A percentile compares a stretch with the other conserved stretches of the same genome.
phyloP scores from a whole-genome alignment of 2,113 vertebrate genomes.

The Rhizomys pruinosus region DNA sequence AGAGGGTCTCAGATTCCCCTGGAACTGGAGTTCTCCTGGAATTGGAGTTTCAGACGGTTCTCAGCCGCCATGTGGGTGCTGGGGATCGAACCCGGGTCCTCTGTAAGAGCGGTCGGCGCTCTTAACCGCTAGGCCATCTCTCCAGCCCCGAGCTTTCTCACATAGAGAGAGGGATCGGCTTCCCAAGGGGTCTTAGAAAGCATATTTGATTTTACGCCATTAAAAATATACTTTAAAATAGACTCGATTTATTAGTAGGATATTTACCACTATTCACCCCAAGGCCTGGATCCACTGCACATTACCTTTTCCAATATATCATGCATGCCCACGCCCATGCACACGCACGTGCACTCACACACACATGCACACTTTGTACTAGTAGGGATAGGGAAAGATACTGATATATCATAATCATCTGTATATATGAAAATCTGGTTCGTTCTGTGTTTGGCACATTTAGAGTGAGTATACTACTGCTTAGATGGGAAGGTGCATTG shows the following conservation, averaged over 20 bases:
- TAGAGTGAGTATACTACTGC: slow-evolving; percentile 1
- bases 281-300: not conserved
- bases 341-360: not conserved
- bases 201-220: slow-evolving; percentile 40
- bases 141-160: no score
- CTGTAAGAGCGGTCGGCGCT: no score
- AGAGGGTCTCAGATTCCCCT: no score
- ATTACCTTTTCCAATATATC: not conserved
- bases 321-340: not conserved
- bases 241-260: not conserved
- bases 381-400: not conserved
- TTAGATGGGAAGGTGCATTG: not conserved
- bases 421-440: not conserved
- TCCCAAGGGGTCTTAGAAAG: not conserved
- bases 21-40: no score
- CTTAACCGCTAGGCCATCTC: no score
- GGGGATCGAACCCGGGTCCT: no score
- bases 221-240: slow-evolving; percentile 32
- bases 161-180: not conserved
- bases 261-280: not conserved
- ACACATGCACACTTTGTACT: not conserved
- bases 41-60: no score
- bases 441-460: slow-evolving; percentile 28
- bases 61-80: no score
- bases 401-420: not conserved